Evolutionary conservation across 2,888 invertebrate species (phyloP).

Genomic region (Diadegma fenestrale): DNA sequence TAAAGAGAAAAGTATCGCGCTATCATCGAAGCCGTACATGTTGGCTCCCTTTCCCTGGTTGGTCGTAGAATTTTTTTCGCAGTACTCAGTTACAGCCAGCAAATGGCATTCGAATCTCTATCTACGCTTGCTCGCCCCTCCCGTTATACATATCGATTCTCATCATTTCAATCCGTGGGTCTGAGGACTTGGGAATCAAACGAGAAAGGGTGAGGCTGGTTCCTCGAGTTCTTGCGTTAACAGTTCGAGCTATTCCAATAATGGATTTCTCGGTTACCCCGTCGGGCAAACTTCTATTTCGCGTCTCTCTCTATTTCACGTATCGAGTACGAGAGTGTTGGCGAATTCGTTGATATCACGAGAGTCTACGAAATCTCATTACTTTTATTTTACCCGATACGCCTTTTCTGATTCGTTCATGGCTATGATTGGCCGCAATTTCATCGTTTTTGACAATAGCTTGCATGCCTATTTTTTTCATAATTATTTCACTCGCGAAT

Average conservation of each 20-base stretch:
- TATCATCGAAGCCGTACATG: constrained; percentile 25
- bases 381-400: constrained; percentile 8
- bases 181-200: constrained; percentile 26
- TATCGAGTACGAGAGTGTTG: constrained; percentile 17
- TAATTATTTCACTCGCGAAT: neutral
- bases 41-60: constrained; percentile 10
- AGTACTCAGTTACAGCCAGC: constrained; percentile 21
- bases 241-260: constrained; percentile 63
- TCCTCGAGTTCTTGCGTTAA: constrained; percentile 60
- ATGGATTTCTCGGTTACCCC: constrained; percentile 63
- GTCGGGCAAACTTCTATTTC: constrained; percentile 39
- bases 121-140: constrained; percentile 29
- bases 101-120: constrained; percentile 61
- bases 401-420: neutral
- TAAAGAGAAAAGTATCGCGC: constrained; percentile 58
- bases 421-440: neutral
- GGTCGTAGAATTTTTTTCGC: constrained; percentile 35
- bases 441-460: neutral
- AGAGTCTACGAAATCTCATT: constrained; percentile 6
- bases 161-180: constrained; percentile 60
- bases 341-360: constrained; percentile 26
- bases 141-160: constrained; percentile 66
- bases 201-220: constrained; percentile 5
- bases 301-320: constrained; percentile 20
- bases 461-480: neutral